Conservation (phyloP, 2,888 invertebrate species). For the Plusia festucae region DNA sequence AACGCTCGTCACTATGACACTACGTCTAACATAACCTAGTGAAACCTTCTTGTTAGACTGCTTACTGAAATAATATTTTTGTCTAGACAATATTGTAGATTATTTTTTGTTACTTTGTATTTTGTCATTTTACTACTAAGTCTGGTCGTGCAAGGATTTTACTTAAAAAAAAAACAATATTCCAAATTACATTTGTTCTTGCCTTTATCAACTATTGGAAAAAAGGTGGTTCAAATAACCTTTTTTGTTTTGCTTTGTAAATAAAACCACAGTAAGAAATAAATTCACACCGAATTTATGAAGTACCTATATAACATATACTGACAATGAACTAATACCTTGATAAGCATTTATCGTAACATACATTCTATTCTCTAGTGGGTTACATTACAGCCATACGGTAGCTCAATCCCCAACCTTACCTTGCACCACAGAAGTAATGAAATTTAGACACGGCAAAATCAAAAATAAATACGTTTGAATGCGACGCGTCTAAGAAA, state of each 20-base stretch:
- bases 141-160: neutral
- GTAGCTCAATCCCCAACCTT: neutral
- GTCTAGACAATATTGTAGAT: neutral
- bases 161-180: no score
- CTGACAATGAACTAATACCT: neutral
- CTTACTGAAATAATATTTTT: neutral
- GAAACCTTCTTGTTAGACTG: conserved; percentile 4
- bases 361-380: neutral
- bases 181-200: no score
- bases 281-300: neutral
- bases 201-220: no score
- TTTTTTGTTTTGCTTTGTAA: neutral
- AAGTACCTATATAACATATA: neutral
- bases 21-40: conserved; percentile 17
- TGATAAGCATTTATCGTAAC: neutral
- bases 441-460: neutral
- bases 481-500: no score
- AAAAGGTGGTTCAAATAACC: no score
- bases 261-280: neutral
- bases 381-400: neutral
- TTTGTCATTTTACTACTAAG: no score
- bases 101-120: neutral
- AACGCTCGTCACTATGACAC: conserved; percentile 24
- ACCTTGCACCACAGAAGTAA: neutral
- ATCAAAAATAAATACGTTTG: no score